Conservation (phyloP, 2,888 invertebrate species). For the Apodemia duryi region DNA sequence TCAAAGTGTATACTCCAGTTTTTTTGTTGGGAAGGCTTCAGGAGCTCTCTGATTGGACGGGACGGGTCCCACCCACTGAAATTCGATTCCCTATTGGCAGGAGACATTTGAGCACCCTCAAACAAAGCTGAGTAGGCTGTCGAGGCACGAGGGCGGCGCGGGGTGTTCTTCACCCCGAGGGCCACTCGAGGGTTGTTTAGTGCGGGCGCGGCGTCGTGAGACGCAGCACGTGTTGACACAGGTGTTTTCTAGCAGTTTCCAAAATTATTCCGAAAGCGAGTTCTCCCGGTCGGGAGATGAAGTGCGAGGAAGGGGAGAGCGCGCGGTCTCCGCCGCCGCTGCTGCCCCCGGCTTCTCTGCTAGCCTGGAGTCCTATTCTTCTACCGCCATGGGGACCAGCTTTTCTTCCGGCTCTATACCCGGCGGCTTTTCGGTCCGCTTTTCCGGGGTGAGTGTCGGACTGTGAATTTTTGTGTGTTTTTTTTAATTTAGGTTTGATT, state of each 20-base stretch:
- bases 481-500: neutral
- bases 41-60: conserved; percentile 52
- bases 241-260: conserved; percentile 52
- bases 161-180: conserved; percentile 77
- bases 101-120: conserved; percentile 70
- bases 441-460: conserved; percentile 83
- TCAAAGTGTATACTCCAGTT: conserved; percentile 77
- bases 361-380: conserved; percentile 87
- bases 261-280: conserved; percentile 75
- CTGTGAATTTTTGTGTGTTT: neutral
- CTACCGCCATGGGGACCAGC: conserved; percentile 88
- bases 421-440: conserved; percentile 84
- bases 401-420: conserved; percentile 84
- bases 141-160: conserved; percentile 72
- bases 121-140: conserved; percentile 75
- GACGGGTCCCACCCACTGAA: conserved; percentile 59
- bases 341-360: conserved; percentile 81
- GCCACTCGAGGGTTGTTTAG: conserved; percentile 79
- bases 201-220: conserved; percentile 70
- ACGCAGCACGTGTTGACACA: conserved; percentile 70
- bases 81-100: conserved; percentile 56
- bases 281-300: conserved; percentile 76
- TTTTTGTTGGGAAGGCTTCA: conserved; percentile 70
- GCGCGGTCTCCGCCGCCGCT: conserved; percentile 64
- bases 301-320: conserved; percentile 69